Evolutionary conservation across 2,888 invertebrate genomes (phyloP).

Genomic region (Fragum whitleyi): DNA sequence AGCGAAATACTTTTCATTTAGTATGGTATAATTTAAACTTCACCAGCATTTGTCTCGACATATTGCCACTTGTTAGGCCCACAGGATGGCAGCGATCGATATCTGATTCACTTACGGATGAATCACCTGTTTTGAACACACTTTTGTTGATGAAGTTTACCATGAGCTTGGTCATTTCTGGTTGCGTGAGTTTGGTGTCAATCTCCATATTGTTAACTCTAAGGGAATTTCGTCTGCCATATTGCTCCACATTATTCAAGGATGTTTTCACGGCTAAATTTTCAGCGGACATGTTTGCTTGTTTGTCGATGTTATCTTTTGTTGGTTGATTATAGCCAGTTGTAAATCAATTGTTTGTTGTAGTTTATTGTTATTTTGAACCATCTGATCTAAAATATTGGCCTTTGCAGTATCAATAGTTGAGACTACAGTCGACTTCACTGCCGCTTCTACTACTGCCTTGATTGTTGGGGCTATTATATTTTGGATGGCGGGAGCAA

Average conservation of each 20-base stretch:
- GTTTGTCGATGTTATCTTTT: background rate
- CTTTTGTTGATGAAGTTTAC: background rate
- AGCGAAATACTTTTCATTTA: background rate
- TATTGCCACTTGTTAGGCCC: background rate
- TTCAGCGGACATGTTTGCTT: background rate
- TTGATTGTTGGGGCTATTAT: background rate
- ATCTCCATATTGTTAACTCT: background rate
- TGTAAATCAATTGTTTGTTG: background rate
- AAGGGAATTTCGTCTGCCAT: slow-evolving; percentile 4
- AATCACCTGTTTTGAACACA: background rate
- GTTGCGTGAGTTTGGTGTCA: background rate
- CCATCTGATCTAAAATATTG: background rate
- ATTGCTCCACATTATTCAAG: background rate
- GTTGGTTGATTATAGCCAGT: background rate
- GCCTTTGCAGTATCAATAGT: background rate
- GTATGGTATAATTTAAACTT: background rate
- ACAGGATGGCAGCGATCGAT: slow-evolving; percentile 9
- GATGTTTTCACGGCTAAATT: background rate
- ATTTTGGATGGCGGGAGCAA: background rate
- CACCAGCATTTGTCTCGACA: background rate
- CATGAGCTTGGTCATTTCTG: background rate
- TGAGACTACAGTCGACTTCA: background rate
- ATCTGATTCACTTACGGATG: background rate
- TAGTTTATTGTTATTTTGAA: slow-evolving; percentile 5
- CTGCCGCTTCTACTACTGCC: background rate